A percentile compares a stretch with the other conserved stretches of the same genome.
Conservation (phyloP, 2,113 vertebrate species). For the Cebus imitator region DNA sequence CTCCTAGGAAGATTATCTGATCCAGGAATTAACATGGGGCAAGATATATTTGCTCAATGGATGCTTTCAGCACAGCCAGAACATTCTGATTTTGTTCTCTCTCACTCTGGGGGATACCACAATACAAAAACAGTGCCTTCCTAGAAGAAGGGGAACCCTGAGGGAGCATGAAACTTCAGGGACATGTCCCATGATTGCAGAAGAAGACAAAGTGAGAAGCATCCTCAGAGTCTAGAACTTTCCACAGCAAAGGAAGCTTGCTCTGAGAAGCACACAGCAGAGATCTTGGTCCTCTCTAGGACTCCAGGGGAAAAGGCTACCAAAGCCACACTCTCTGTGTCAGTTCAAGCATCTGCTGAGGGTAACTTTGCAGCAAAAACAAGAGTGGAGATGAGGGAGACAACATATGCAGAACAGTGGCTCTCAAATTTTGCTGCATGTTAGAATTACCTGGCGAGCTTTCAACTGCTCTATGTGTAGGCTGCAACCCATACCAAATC, state of each 20-base stretch:
- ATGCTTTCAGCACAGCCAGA: neutral
- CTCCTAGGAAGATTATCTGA: neutral
- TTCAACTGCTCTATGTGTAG: neutral
- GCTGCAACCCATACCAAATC: neutral
- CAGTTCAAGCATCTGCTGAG: neutral
- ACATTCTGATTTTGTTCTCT: neutral
- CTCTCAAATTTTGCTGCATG: neutral
- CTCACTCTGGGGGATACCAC: neutral
- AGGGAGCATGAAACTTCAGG: neutral
- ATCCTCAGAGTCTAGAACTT: neutral
- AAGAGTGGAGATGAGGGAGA: neutral
- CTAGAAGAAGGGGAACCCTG: neutral
- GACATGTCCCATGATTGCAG: neutral
- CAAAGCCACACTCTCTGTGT: fast-evolving
- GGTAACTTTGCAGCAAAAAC: neutral
- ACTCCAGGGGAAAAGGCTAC: neutral
- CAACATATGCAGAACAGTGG: neutral
- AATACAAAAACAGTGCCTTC: neutral
- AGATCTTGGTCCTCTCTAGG: neutral
- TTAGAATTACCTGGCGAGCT: neutral
- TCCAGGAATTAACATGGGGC: neutral
- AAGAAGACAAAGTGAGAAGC: neutral
- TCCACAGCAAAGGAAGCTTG: neutral
- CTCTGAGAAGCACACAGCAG: neutral
- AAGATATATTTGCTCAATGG: neutral